phyloP scores from a whole-genome alignment of 2,888 invertebrate genomes.

The Fabriciana adippe region DNA sequence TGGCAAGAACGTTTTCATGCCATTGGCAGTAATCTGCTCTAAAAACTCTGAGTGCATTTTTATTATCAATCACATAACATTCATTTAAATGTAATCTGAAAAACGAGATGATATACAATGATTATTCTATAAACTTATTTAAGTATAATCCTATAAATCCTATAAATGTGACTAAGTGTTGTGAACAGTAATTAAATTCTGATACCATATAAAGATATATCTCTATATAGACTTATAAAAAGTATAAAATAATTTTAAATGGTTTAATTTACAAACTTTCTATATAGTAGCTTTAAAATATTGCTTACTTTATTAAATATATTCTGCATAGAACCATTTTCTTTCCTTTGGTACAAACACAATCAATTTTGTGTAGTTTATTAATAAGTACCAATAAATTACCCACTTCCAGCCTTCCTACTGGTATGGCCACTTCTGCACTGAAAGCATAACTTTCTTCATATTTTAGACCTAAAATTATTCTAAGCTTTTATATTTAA shows the following conservation, averaged over 20 bases:
- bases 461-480: constrained; percentile 27
- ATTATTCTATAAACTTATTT: not conserved
- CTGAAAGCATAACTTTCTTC: constrained; percentile 45
- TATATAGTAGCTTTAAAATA: not conserved
- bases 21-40: constrained; percentile 23
- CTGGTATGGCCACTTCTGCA: constrained; percentile 28
- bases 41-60: constrained; percentile 27
- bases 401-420: not conserved
- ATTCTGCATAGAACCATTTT: constrained; percentile 9
- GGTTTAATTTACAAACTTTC: not conserved
- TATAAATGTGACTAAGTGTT: no score
- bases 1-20: constrained; percentile 24
- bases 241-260: no score
- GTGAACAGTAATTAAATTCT: no score
- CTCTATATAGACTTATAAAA: no score
- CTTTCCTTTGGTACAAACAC: constrained; percentile 14
- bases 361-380: constrained; percentile 27
- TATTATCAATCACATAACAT: constrained; percentile 33
- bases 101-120: not conserved
- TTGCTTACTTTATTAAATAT: constrained; percentile 28
- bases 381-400: constrained; percentile 24
- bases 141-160: not conserved
- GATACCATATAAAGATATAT: no score
- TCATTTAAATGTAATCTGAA: constrained; percentile 34
- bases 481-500: not conserved